Evolutionary conservation across 2,113 vertebrate species (phyloP).

Genomic region (Rhabdomys dilectus): DNA sequence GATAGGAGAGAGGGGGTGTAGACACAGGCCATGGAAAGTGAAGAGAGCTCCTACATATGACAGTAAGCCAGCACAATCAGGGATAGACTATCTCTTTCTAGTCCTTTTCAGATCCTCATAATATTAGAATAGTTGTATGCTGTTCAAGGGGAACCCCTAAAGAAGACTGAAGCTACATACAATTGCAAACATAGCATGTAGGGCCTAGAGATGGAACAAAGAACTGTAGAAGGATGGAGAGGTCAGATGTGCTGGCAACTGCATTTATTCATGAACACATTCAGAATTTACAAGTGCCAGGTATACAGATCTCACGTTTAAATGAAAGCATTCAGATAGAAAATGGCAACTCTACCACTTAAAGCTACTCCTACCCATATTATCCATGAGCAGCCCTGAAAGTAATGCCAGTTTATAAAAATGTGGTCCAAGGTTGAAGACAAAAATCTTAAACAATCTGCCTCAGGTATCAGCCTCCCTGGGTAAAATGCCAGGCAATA

Average conservation of each 20-base stretch:
- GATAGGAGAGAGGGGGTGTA: background rate
- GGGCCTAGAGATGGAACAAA: background rate
- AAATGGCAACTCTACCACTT: background rate
- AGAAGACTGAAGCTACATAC: background rate
- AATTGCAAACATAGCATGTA: background rate
- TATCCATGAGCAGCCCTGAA: background rate
- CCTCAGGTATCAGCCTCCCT: constrained; percentile 36
- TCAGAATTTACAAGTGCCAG: background rate
- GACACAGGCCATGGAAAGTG: background rate
- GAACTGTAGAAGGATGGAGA: background rate
- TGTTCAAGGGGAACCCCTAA: background rate
- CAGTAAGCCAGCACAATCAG: background rate
- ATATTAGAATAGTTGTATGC: background rate
- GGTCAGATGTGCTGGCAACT: background rate
- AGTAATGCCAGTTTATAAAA: background rate
- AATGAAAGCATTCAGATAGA: background rate
- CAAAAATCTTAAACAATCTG: constrained; percentile 25
- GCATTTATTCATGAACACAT: background rate
- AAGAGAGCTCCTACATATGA: background rate
- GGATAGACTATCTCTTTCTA: background rate
- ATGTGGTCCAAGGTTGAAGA: background rate
- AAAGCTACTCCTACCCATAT: background rate
- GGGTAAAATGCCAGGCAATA: constrained; percentile 25
- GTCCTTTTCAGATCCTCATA: background rate
- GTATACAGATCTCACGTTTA: background rate